Conservation (phyloP, 2,888 invertebrate genomes). For the Hypolimnas misippus region DNA sequence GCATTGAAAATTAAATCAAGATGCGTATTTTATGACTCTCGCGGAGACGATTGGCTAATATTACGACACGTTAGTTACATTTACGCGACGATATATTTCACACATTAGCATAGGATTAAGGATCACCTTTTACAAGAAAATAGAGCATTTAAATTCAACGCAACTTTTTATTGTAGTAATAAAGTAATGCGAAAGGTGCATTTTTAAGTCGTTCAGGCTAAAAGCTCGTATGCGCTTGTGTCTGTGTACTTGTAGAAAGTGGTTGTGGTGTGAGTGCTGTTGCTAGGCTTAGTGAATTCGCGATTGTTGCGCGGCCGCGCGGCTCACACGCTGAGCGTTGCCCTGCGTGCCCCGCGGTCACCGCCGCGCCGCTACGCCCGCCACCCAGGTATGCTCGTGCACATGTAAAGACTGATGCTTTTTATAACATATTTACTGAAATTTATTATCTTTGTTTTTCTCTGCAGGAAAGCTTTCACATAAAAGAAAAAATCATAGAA, state of each 20-base stretch:
- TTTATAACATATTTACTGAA: background rate
- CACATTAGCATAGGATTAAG: conserved; percentile 9
- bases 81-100: conserved; percentile 12
- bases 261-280: conserved; percentile 68
- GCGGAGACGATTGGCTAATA: conserved; percentile 11
- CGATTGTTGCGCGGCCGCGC: conserved; percentile 75
- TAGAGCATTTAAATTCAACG: conserved; percentile 2
- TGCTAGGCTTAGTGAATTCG: conserved; percentile 78
- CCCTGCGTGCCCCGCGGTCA: conserved; percentile 56
- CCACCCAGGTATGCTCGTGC: conserved; percentile 15
- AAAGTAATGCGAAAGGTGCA: conserved; percentile 51
- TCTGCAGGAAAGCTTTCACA: background rate
- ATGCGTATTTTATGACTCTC: conserved; percentile 17
- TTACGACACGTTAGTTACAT: conserved; percentile 15
- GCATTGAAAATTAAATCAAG: conserved; percentile 37
- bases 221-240: conserved; percentile 56
- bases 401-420: background rate
- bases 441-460: background rate
- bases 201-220: conserved; percentile 46
- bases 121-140: background rate
- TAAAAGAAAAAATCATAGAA: no score
- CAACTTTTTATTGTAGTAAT: conserved; percentile 9
- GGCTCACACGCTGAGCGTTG: conserved; percentile 83
- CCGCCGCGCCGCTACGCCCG: conserved; percentile 31
- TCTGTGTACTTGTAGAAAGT: conserved; percentile 62